A percentile compares a stretch with the other conserved stretches of the same genome.
phyloP scores from a whole-genome alignment of 2,113 vertebrate genomes.

The Strix uralensis region DNA sequence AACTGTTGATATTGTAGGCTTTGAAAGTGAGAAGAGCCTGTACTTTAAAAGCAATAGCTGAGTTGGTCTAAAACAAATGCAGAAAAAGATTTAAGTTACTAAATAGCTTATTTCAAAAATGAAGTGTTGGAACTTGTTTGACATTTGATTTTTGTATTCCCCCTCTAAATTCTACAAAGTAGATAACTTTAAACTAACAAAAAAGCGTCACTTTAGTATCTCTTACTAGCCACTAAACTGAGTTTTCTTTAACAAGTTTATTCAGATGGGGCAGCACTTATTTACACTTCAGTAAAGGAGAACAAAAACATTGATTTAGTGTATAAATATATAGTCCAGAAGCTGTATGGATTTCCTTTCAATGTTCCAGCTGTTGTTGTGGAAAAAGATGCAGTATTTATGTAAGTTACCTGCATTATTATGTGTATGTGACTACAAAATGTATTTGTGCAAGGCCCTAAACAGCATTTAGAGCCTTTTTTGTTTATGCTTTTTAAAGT shows the following conservation, averaged over 20 bases:
- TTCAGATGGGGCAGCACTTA: constrained; percentile 93
- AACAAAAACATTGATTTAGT: constrained; percentile 97
- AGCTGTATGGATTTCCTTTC: constrained; percentile 96
- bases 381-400: constrained; percentile 97
- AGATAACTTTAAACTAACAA: not conserved
- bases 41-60: not conserved
- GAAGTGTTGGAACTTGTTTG: not conserved
- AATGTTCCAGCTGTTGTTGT: constrained; percentile 91
- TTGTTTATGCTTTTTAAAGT: not conserved
- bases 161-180: not conserved
- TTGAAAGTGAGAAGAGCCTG: not conserved
- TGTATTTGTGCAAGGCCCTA: not conserved
- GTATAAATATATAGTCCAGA: constrained; percentile 98
- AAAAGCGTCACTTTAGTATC: not conserved
- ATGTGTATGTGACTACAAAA: not conserved
- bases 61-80: not conserved
- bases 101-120: not conserved
- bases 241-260: constrained; percentile 79
- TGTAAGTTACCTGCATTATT: constrained; percentile 78
- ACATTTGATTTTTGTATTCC: not conserved
- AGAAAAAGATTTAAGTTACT: not conserved
- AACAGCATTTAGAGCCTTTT: not conserved
- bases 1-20: not conserved
- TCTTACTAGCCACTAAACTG: not conserved
- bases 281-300: constrained; percentile 99